Evolutionary conservation across 2,113 vertebrate species (phyloP), one percentile per base, ranked within the genome.

Genomic region (Condylura cristata): DNA sequence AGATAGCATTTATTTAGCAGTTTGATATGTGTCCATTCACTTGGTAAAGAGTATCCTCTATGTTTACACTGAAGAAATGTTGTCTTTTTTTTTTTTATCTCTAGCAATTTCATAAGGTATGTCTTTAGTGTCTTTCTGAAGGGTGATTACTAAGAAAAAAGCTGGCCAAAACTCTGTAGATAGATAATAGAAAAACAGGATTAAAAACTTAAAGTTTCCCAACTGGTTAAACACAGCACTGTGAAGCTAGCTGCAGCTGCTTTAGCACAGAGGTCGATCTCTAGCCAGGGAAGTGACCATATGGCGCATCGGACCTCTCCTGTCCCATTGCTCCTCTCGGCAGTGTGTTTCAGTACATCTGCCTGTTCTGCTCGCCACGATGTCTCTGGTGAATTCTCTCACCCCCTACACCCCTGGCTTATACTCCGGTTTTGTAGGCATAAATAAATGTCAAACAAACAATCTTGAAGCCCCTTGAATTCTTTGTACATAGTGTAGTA

Each of bases 81-180:
- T 94, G n/a, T n/a, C n/a, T n/a, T 16, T 70, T 20, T 51, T 32
- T 89, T 37, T 48, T n/a, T 8, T 8, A 46, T 28, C 2, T 68
- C 32, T 76, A 48, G 46, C 53, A 72, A 37, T 84, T 74, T 90
- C 32, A 70, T 48, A 37, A 83, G 37, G 13, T n/a, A 65, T 26
- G 37, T 72, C 81, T 89, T 58, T 32, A 75, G 34, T 80, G 24
- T 63, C 30, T 92, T 93, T 71, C 71, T 70, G 12, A 96, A 87
- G 48, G 71, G 14, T 1, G 13, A 12, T 32, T 32, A 84, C n/a
- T 75, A 68, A 93, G 41, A 74, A 60, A 92, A 79, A 9, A 65
- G 61, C 56, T 93, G 37, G 30, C 28, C 53, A 53, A 4, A 84
- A 85, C 63, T 93, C 30, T 83, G 11, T 39, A 88, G 79, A 41